Evolutionary conservation across 2,888 invertebrate genomes (phyloP), one percentile per base, ranked within the genome.

Genomic region (Oscheius sp.): DNA sequence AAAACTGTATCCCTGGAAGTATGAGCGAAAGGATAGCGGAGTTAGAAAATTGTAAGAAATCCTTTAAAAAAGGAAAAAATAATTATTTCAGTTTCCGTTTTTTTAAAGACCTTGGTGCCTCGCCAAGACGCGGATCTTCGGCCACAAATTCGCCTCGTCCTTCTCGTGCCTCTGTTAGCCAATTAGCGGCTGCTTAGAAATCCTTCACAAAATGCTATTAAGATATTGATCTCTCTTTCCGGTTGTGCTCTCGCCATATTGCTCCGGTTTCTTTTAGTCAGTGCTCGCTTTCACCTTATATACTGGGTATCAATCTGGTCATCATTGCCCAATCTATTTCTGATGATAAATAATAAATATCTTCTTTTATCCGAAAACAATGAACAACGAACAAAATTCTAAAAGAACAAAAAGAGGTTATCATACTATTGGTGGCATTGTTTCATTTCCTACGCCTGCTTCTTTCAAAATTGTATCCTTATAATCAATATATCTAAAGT

Each of bases 1-100:
- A 89, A 96, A 96, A 70, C 76, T 89, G n/a, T 82, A 87, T 76
- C 95, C 95, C 0, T 95, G 94, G 93, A 93, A 93, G 88, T 87
- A 82, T 65, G 77, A 85, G 58, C 70, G 86, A 31, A 86, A 82
- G 55, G 83, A 84, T 34, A 83, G 84, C 39, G 86, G 86, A 52
- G 81, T 84, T 8, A 69, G 84, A 0, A 75, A 78, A 73, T 82
- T 84, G 84, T 84, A 55, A 74, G 80, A 74, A 65, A 67, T 52
- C 63, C 23, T 37, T 63, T 33, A 17, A 15, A 6, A 31, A 42
- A 10, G 34, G n/a, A 33, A 25, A 33, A 50, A 31, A 48, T 48
- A 23, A 53, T n/a, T n/a, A n/a, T 70, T 81, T 70, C 74, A 80
- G 80, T 66, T 81, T 79, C 74, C 79, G 76, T 29, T 82, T 82